Conservation (phyloP, 2,888 invertebrate species). For the Dasysyrphus albostriatus region DNA sequence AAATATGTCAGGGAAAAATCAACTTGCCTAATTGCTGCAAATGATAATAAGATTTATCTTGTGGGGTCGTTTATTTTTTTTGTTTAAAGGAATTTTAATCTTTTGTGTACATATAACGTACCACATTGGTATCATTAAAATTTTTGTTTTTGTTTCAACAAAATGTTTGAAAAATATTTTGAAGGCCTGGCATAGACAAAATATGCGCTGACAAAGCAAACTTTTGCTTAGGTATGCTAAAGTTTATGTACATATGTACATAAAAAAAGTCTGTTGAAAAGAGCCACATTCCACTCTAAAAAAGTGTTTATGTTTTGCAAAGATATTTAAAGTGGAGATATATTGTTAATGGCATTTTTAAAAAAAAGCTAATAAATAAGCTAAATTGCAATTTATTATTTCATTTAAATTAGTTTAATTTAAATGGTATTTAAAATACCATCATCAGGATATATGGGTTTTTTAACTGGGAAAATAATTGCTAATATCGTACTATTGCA, state of each 20-base stretch:
- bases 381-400: too few relatives aligned
- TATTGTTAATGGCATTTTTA: too few relatives aligned
- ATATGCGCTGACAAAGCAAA: not conserved
- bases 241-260: not conserved
- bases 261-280: not conserved
- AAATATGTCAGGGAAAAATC: constrained; percentile 37
- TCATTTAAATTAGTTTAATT: too few relatives aligned
- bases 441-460: too few relatives aligned
- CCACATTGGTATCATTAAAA: not conserved
- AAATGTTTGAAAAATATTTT: not conserved
- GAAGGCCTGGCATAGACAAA: not conserved
- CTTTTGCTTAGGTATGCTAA: not conserved
- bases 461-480: too few relatives aligned
- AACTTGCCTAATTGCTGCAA: constrained; percentile 34
- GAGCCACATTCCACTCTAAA: not conserved
- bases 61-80: constrained; percentile 25
- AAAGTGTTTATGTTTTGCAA: not conserved
- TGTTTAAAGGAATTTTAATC: constrained; percentile 26
- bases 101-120: not conserved
- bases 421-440: too few relatives aligned
- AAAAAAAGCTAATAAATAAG: too few relatives aligned
- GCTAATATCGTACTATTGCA: too few relatives aligned
- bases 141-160: not conserved
- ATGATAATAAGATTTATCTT: constrained; percentile 37
- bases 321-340: too few relatives aligned